Evolutionary conservation across 1,140 invertebrate genomes (phyloP).

Genomic region (Contarinia nasturtii): DNA sequence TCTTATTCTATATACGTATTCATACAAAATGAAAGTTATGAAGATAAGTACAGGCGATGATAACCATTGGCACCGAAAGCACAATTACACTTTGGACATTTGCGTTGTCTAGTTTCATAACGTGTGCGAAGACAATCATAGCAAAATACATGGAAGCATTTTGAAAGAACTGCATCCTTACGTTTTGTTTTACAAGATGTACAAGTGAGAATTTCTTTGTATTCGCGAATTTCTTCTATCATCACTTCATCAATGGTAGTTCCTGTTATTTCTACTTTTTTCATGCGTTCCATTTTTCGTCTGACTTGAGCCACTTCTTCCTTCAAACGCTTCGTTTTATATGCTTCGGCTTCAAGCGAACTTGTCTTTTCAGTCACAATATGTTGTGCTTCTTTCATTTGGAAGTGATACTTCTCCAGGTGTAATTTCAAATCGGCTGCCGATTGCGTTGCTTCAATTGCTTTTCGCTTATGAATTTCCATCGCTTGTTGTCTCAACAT

Average conservation of each 20-base stretch:
- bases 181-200: constrained; percentile 98
- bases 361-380: constrained; percentile 92
- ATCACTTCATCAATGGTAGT: constrained; percentile 93
- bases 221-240: constrained; percentile 93
- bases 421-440: constrained; percentile 94
- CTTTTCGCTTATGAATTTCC: constrained; percentile 96
- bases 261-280: constrained; percentile 92
- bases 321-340: constrained; percentile 82
- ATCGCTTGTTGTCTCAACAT: constrained; percentile 77
- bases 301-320: constrained; percentile 86
- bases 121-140: constrained; percentile 94
- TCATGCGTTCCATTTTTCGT: constrained; percentile 87
- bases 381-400: constrained; percentile 93
- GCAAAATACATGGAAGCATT: constrained; percentile 99
- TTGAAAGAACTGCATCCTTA: constrained; percentile 95
- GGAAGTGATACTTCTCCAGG: constrained; percentile 87
- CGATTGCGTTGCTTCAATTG: constrained; percentile 86
- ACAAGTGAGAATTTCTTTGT: constrained; percentile 96
- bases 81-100: constrained; percentile 99
- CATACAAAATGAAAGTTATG: constrained; percentile 19
- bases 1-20: no score
- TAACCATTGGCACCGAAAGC: constrained; percentile 98
- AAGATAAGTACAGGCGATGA: constrained; percentile 79
- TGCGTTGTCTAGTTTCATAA: constrained; percentile 93
- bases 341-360: constrained; percentile 85